Evolutionary conservation across 1,140 invertebrate genomes (phyloP), one percentile per base, ranked within the genome.

Genomic region (Hormaphis cornu): DNA sequence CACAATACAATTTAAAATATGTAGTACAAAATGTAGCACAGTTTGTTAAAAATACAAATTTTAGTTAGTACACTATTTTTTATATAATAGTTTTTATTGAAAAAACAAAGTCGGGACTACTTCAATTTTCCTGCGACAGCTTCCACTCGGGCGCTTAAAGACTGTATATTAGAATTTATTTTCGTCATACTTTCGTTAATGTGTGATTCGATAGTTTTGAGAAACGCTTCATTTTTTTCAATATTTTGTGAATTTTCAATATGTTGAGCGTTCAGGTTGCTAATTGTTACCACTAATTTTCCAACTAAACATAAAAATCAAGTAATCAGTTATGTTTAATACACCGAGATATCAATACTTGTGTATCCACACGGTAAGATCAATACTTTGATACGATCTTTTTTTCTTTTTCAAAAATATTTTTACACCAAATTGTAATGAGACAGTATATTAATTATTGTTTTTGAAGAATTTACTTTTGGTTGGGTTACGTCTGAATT

Each of bases 261-360:
- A 76, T 95, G 90, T 46, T 90, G 80, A 18, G 87, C 85, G 79
- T 93, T 90, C 40, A 95, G 79, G 76, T 93, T 89, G 1, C 85
- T 84, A 56, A 95, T 78, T 10, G 90, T 89, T 78, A 90, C 90
- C 35, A 86, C 86, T 75, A 94, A 94, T 76, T 91, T 88, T 63
- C 87, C 85, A 72, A 90, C 91, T 95, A 78, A 71, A 69, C 66
- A 33, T 63, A 69, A 56, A 3, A 8, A 30, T 37, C 10, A 1
- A 18, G n/a, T n/a, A n/a, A 53, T 18, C 30, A 7, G 9, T 16
- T 53, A 30, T 54, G 7, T 10, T 18, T n/a, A n/a, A n/a, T n/a
- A n/a, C n/a, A n/a, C n/a, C n/a, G n/a, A n/a, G n/a, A n/a, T n/a
- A n/a, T n/a, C n/a, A n/a, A n/a, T n/a, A n/a, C n/a, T n/a, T n/a